phyloP scores from a whole-genome alignment of 2,888 invertebrate species.

The Lasioglossum zephyrum region DNA sequence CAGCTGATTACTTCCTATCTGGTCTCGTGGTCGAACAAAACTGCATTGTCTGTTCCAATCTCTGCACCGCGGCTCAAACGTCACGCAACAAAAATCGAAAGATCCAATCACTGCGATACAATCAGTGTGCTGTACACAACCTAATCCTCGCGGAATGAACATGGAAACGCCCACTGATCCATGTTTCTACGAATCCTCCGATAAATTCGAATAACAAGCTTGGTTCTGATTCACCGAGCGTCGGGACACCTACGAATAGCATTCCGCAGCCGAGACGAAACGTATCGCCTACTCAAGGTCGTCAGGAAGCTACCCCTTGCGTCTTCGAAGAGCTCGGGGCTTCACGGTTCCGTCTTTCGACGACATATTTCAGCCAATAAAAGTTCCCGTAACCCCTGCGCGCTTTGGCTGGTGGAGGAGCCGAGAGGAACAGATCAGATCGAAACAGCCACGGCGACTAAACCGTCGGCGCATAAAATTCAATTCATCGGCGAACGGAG shows the following conservation, averaged over 20 bases:
- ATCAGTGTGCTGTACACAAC: background rate
- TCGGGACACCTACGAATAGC: background rate
- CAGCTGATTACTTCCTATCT: background rate
- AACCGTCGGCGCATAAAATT: slow-evolving; percentile 75
- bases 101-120: background rate
- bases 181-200: background rate
- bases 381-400: background rate
- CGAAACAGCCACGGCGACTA: slow-evolving; percentile 68
- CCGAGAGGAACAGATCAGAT: background rate
- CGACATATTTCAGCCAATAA: slow-evolving; percentile 19
- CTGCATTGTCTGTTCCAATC: background rate
- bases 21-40: background rate
- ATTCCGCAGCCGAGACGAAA: background rate
- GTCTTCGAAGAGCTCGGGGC: background rate
- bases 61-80: background rate
- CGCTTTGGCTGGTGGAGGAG: background rate
- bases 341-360: background rate
- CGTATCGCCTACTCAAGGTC: background rate
- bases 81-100: background rate
- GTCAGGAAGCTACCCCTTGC: background rate
- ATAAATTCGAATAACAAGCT: background rate
- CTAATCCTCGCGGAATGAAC: background rate
- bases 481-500: slow-evolving; percentile 68
- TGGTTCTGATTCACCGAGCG: background rate
- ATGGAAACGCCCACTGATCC: background rate